These are phyloP conservation scores for Lates japonicus DNA, from an alignment of 2,797 vertebrate genomes.

Conservation along the genomic window DNA sequence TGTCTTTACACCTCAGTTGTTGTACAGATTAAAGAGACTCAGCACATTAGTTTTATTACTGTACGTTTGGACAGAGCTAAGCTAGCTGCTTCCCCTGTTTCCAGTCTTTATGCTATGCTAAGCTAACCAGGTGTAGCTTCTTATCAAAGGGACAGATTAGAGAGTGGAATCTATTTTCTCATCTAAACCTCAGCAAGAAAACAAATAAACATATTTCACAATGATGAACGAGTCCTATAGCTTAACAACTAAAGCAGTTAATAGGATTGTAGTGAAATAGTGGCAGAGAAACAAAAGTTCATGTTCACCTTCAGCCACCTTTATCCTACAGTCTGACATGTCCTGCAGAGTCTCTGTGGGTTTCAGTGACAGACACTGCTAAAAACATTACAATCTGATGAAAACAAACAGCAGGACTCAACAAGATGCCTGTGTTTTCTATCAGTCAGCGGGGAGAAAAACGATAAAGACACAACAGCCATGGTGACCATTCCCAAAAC, in stretches of 20 bases:
- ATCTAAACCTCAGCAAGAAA: no score
- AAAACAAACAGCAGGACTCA: conserved; percentile 47
- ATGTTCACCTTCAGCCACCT: neutral
- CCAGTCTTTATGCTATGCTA: neutral
- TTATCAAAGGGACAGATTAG: no score
- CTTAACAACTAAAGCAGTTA: neutral
- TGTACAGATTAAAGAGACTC: no score
- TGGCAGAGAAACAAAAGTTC: neutral
- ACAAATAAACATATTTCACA: no score
- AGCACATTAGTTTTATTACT: no score
- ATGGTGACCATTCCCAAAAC: neutral
- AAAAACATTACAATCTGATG: conserved; percentile 33
- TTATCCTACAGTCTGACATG: neutral
- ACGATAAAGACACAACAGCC: neutral
- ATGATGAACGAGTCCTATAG: neutral
- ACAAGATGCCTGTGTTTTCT: conserved; percentile 28
- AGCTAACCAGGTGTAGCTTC: no score
- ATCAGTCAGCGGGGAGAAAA: conserved; percentile 32
- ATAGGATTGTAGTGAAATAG: neutral
- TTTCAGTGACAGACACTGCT: conserved; percentile 30
- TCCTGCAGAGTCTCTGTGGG: neutral
- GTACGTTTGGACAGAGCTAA: neutral
- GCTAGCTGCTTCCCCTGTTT: neutral
- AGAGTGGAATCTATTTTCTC: no score
- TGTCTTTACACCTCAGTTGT: no score